These are phyloP conservation scores for Microcebus lehilahytsara DNA, from an alignment of 2,113 vertebrate species.

Conservation along the genomic window DNA sequence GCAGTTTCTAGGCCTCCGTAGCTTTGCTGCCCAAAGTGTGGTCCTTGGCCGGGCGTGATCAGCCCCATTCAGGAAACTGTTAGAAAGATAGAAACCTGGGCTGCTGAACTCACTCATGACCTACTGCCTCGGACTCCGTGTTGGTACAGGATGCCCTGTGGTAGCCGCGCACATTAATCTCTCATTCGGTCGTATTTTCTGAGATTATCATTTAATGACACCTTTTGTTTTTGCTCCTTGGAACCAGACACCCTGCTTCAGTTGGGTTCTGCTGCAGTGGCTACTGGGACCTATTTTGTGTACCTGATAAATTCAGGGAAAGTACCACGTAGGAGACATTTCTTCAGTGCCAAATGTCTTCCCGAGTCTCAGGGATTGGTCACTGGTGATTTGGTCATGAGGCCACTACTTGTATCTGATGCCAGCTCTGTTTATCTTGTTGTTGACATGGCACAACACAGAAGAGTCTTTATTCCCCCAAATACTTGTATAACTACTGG, in stretches of 20 bases:
- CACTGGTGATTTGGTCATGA: neutral
- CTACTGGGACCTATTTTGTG: too few relatives aligned
- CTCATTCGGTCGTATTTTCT: neutral
- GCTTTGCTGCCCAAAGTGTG: too few relatives aligned
- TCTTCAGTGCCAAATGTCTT: too few relatives aligned
- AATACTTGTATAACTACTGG: neutral
- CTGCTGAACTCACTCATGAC: neutral
- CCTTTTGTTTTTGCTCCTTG: neutral
- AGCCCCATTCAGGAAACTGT: neutral
- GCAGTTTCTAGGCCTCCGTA: neutral
- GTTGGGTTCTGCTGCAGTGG: rapidly evolving
- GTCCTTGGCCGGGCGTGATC: rapidly evolving
- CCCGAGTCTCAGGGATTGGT: too few relatives aligned
- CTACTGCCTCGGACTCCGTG: rapidly evolving
- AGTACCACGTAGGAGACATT: neutral
- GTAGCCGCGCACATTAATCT: rapidly evolving
- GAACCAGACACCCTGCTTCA: neutral
- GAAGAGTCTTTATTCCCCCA: neutral
- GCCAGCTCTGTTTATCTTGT: neutral
- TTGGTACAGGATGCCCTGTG: rapidly evolving
- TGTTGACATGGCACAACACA: neutral
- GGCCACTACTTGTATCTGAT: neutral
- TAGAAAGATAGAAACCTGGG: neutral
- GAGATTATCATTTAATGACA: neutral
- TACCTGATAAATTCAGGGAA: rapidly evolving